These are phyloP conservation scores for Lasiurus cinereus DNA, from an alignment of 2,113 vertebrate genomes.

Conservation along the genomic window DNA sequence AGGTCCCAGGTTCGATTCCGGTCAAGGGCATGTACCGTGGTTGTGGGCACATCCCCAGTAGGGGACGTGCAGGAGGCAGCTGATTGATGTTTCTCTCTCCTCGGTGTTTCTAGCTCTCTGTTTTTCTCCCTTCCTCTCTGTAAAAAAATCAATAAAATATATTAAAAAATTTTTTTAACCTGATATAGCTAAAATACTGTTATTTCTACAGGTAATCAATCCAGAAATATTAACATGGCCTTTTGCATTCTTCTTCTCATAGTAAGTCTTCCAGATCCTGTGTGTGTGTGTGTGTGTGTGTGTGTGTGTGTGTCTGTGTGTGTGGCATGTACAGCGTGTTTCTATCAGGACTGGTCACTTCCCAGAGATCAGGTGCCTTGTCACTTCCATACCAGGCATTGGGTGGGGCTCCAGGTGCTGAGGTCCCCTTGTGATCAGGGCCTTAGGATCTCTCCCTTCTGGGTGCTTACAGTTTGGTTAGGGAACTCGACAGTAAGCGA, in stretches of 20 bases:
- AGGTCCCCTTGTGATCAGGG: too few species aligned
- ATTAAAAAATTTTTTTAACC: background rate
- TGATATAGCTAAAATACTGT: background rate
- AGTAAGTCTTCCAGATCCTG: background rate
- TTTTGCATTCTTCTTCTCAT: background rate
- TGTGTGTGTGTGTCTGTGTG: too few species aligned
- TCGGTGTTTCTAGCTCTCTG: too few species aligned
- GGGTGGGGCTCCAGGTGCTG: fast-evolving
- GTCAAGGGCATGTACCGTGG: too few species aligned
- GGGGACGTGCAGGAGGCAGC: too few species aligned
- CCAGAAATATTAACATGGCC: background rate
- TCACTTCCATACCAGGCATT: fast-evolving
- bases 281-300: background rate
- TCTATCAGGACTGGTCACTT: background rate
- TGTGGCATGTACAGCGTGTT: fast-evolving
- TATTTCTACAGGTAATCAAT: background rate
- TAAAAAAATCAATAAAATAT: too few species aligned
- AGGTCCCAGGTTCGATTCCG: too few species aligned
- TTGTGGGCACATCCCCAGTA: too few species aligned
- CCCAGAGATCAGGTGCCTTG: background rate
- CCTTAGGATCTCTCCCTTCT: fast-evolving
- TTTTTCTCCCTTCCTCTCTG: too few species aligned
- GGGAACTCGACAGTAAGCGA: background rate
- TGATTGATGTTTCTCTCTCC: too few species aligned
- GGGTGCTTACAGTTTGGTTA: background rate